Conservation (phyloP, 2,797 vertebrate genomes). For the Lepus oiostolus region DNA sequence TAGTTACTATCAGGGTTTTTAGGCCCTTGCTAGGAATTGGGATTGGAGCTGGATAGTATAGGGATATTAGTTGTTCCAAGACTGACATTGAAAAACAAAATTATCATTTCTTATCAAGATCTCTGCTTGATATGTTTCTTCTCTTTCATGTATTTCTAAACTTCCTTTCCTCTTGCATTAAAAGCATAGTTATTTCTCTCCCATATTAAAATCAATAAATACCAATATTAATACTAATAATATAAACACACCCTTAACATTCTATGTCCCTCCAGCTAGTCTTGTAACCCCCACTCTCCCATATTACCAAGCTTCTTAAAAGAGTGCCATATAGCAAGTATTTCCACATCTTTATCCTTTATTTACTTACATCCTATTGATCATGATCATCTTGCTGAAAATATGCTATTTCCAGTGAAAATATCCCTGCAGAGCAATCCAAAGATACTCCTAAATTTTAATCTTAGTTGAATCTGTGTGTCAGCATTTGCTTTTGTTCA, state of each 20-base stretch:
- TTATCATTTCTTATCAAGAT: neutral
- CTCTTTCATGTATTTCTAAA: neutral
- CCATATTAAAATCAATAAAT: neutral
- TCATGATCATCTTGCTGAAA: neutral
- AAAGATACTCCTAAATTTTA: neutral
- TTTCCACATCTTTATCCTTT: neutral
- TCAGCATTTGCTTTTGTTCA: neutral
- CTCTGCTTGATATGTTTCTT: neutral
- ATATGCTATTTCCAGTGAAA: neutral
- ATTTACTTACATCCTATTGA: neutral
- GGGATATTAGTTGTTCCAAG: neutral
- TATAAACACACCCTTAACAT: neutral
- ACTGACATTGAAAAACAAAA: neutral
- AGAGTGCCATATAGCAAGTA: neutral
- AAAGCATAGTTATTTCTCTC: neutral
- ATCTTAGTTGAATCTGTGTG: neutral
- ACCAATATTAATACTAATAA: neutral
- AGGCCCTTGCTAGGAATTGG: neutral
- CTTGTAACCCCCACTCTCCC: neutral
- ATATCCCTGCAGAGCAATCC: neutral
- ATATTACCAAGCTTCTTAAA: neutral
- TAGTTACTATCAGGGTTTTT: neutral
- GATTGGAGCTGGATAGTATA: rapidly evolving
- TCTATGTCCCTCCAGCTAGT: rapidly evolving
- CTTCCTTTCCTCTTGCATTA: neutral